Evolutionary conservation across 2,113 vertebrate species (phyloP).

Genomic region (Rhadina sibilatrix): DNA sequence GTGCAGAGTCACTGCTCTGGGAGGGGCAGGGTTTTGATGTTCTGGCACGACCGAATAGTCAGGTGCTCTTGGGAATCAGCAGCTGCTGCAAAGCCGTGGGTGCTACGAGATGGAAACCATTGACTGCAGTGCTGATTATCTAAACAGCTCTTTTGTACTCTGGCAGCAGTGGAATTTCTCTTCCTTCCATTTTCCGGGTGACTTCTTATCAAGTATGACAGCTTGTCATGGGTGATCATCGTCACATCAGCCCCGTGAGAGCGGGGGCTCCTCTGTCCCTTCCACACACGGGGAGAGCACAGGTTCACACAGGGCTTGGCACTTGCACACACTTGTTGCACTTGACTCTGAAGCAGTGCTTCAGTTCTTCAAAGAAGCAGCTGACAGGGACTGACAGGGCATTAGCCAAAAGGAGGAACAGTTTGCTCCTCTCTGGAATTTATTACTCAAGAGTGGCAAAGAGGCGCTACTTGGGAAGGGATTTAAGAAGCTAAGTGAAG

Average conservation of each 20-base stretch:
- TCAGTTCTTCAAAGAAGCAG: background rate
- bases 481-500: background rate
- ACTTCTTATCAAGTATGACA: slow-evolving; percentile 78
- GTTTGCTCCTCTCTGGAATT: background rate
- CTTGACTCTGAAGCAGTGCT: background rate
- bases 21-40: background rate
- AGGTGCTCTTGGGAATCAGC: slow-evolving; percentile 27
- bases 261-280: background rate
- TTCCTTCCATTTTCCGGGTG: slow-evolving; percentile 79
- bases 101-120: slow-evolving; percentile 60
- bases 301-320: background rate
- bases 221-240: slow-evolving; percentile 80
- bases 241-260: slow-evolving; percentile 50
- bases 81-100: slow-evolving; percentile 38
- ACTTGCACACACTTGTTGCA: background rate
- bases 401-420: background rate
- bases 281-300: background rate
- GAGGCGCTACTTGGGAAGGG: background rate
- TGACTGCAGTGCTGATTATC: slow-evolving; percentile 52
- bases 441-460: background rate
- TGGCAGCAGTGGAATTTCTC: slow-evolving; percentile 65
- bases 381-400: background rate
- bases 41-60: slow-evolving; percentile 17
- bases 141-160: slow-evolving; percentile 56
- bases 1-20: background rate